Evolutionary conservation across 2,797 vertebrate species (phyloP).

Genomic region (Peromyscus melanophrys): DNA sequence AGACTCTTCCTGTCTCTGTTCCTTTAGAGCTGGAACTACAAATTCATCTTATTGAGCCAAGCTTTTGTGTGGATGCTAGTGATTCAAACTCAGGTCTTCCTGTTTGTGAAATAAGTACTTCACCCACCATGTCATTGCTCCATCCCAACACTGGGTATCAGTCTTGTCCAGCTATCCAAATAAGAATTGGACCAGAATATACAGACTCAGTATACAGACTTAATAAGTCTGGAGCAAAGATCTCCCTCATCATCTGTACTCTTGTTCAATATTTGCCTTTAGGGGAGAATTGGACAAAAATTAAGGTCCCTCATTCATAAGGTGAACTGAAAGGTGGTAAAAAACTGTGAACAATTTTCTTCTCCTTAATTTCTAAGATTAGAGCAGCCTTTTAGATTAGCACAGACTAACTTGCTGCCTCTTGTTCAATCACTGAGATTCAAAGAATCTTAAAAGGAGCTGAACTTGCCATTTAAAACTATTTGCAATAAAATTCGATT

Average conservation of each 20-base stretch:
- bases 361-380: background rate
- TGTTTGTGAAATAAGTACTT: background rate
- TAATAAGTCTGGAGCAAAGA: background rate
- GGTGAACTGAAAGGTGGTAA: background rate
- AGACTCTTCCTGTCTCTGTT: background rate
- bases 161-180: conserved; percentile 22
- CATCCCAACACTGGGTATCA: background rate
- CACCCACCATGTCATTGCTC: background rate
- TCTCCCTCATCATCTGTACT: background rate
- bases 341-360: background rate
- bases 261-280: background rate
- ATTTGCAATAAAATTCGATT: conserved; percentile 74
- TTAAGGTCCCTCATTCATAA: background rate
- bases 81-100: background rate
- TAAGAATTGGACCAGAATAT: background rate
- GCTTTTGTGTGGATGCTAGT: background rate
- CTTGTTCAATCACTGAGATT: conserved; percentile 69
- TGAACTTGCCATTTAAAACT: conserved; percentile 71
- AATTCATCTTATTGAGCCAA: background rate
- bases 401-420: conserved; percentile 1
- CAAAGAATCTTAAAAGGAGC: conserved; percentile 59
- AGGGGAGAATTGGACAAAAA: background rate
- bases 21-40: background rate
- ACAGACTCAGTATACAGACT: conserved; percentile 6
- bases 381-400: conserved; percentile 51